phyloP scores from a whole-genome alignment of 2,113 vertebrate species.

The Rostratula benghalensis region DNA sequence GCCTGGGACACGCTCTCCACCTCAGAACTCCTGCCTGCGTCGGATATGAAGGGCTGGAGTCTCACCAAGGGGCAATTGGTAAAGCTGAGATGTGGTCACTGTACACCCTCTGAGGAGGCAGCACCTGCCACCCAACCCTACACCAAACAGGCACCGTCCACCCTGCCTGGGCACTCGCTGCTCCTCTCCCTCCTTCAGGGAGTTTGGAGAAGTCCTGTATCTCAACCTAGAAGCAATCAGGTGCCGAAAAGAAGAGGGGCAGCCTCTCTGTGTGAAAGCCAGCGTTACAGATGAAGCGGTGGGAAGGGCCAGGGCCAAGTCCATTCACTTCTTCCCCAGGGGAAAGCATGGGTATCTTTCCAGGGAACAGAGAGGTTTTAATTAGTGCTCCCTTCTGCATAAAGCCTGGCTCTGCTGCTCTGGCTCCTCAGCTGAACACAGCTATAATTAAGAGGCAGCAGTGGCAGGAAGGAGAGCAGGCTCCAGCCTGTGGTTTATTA shows the following conservation, averaged over 20 bases:
- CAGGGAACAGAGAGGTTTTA: conserved; percentile 8
- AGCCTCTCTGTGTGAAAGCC: background rate
- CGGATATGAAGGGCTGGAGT: background rate
- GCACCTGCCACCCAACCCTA: background rate
- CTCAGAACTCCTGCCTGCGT: background rate
- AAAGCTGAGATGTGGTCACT: background rate
- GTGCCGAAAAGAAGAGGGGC: background rate
- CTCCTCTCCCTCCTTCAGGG: background rate
- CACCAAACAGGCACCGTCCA: background rate
- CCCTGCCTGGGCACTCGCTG: background rate
- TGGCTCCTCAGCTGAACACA: background rate
- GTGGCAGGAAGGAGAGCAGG: conserved; percentile 22
- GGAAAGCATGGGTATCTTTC: background rate
- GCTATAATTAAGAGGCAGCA: conserved; percentile 47
- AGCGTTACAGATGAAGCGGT: background rate
- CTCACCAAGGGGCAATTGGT: background rate
- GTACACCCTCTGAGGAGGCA: background rate
- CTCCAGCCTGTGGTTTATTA: conserved; percentile 29
- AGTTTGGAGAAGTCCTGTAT: background rate
- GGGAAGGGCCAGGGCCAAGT: background rate
- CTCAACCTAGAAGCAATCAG: background rate
- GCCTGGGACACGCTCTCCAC: background rate
- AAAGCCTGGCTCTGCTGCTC: background rate
- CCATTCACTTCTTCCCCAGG: background rate
- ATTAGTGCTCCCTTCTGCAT: conserved; percentile 38